phyloP scores from a whole-genome alignment of 2,888 invertebrate species.

The Pemphredon lugubris region DNA sequence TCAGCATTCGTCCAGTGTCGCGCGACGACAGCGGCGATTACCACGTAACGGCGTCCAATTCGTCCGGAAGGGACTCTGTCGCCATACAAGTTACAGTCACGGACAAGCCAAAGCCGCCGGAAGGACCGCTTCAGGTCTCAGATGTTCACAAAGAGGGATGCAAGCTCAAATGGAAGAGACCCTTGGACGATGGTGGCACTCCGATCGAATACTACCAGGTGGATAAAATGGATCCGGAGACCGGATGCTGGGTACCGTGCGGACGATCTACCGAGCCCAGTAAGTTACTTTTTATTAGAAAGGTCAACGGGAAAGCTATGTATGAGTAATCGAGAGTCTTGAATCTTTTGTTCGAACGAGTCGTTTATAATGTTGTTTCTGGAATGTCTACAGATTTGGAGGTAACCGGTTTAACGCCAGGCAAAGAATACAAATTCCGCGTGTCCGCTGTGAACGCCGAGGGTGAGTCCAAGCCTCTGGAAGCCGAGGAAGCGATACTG shows the following conservation, averaged over 20 bases:
- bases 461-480: conserved; percentile 97
- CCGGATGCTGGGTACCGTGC: conserved; percentile 94
- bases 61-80: conserved; percentile 92
- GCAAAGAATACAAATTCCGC: conserved; percentile 97
- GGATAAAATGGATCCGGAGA: conserved; percentile 95
- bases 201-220: conserved; percentile 98
- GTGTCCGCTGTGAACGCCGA: conserved; percentile 97
- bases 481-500: conserved; percentile 91
- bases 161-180: conserved; percentile 97
- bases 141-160: conserved; percentile 97
- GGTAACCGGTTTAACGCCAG: conserved; percentile 92
- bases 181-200: conserved; percentile 96
- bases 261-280: conserved; percentile 91
- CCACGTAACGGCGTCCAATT: conserved; percentile 92
- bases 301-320: too few relatives aligned
- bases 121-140: conserved; percentile 93
- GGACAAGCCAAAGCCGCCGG: conserved; percentile 93
- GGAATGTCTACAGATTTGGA: conserved; percentile 85
- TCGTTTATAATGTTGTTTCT: too few relatives aligned
- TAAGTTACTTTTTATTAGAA: conserved; percentile 76
- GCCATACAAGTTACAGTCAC: conserved; percentile 91
- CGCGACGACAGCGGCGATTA: conserved; percentile 94
- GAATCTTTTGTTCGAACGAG: too few relatives aligned
- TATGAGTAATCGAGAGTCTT: too few relatives aligned
- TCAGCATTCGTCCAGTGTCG: conserved; percentile 90